Percentiles rank a stretch among this genome's conserved stretches.
These are phyloP conservation scores for Auanema freiburgensis DNA, from an alignment of 2,888 invertebrate species.

Conservation along the genomic window DNA sequence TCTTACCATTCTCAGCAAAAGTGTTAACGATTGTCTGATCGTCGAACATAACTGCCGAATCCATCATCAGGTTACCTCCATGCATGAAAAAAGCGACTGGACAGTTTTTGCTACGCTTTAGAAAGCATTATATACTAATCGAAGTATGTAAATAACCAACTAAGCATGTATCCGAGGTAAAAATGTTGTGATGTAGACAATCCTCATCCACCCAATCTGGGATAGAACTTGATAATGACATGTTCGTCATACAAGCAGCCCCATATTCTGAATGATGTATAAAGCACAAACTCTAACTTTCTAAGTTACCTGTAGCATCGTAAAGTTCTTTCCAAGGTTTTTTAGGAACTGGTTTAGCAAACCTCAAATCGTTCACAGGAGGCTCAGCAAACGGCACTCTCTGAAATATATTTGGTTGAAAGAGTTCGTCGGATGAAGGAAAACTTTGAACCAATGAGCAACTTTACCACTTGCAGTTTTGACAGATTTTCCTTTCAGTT, in stretches of 20 bases:
- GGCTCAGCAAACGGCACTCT: too few species aligned
- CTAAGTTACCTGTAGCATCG: too few species aligned
- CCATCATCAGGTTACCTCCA: conserved; percentile 52
- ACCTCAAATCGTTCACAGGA: too few species aligned
- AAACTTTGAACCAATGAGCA: too few species aligned
- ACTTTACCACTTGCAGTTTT: too few species aligned
- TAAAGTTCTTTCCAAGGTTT: too few species aligned
- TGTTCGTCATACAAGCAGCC: conserved; percentile 51
- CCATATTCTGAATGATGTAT: conserved; percentile 40
- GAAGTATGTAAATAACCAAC: conserved; percentile 15
- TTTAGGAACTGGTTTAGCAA: too few species aligned
- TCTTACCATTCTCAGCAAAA: conserved; percentile 22
- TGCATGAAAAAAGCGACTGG: conserved; percentile 53
- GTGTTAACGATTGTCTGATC: conserved; percentile 35
- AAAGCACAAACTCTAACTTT: too few species aligned
- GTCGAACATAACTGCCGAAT: conserved; percentile 58
- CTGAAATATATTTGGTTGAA: too few species aligned
- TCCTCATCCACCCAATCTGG: conserved; percentile 53
- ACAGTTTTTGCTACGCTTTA: conserved; percentile 36
- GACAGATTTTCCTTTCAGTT: too few species aligned
- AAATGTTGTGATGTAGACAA: conserved; percentile 50
- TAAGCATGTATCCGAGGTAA: conserved; percentile 41
- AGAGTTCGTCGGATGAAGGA: too few species aligned
- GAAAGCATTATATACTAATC: too few species aligned
- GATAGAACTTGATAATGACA: conserved; percentile 37